These are phyloP conservation scores for Neolamprologus longior DNA, from an alignment of 2,113 vertebrate species.

Conservation along the genomic window DNA sequence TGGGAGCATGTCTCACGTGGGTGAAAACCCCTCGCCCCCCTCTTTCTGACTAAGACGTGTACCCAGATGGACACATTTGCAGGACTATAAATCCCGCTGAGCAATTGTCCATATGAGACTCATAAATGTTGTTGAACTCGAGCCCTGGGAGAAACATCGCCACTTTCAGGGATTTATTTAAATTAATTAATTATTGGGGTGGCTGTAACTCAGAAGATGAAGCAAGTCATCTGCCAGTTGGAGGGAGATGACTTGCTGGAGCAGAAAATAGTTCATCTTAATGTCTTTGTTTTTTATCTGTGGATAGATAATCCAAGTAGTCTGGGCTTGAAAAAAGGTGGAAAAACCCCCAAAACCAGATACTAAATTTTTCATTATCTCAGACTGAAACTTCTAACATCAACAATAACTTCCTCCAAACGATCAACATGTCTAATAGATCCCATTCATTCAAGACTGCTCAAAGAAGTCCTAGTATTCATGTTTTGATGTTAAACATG, in stretches of 20 bases:
- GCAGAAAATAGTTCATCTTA: background rate
- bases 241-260: background rate
- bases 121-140: background rate
- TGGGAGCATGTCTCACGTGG: background rate
- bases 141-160: background rate
- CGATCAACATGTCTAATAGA: background rate
- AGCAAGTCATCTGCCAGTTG: background rate
- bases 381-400: background rate
- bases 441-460: background rate
- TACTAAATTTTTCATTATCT: background rate
- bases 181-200: background rate
- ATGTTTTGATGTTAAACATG: background rate
- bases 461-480: background rate
- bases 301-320: background rate
- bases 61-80: background rate
- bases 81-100: background rate
- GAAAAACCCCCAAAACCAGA: background rate
- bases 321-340: background rate
- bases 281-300: background rate
- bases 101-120: background rate
- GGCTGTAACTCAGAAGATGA: background rate
- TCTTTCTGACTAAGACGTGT: background rate
- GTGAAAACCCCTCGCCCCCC: background rate
- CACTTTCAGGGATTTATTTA: background rate
- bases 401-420: background rate